These are phyloP conservation scores for Taphrorychus bicolor DNA, from an alignment of 2,888 invertebrate genomes.

Conservation along the genomic window DNA sequence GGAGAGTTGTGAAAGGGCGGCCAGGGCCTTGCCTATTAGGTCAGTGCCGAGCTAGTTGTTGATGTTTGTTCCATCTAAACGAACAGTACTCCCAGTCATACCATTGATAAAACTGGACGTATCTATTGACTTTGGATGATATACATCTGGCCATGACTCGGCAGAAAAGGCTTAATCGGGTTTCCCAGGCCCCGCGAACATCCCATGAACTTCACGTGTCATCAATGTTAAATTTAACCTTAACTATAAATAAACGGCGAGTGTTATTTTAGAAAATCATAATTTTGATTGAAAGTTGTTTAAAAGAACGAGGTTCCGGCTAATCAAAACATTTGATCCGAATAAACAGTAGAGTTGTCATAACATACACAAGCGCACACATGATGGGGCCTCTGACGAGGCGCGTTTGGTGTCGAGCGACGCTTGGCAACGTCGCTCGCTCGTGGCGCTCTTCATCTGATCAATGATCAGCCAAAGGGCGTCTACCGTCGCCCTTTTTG, in stretches of 20 bases:
- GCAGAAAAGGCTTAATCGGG: no score
- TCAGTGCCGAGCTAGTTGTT: no score
- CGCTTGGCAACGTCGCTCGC: slow-evolving; percentile 11
- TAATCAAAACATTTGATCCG: slow-evolving; percentile 14
- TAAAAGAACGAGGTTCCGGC: slow-evolving; percentile 8
- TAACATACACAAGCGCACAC: slow-evolving; percentile 6
- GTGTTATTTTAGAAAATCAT: slow-evolving; percentile 11
- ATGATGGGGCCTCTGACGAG: background rate
- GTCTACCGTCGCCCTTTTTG: slow-evolving; percentile 33
- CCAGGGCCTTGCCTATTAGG: no score
- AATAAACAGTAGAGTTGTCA: slow-evolving; percentile 12
- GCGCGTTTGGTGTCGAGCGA: background rate
- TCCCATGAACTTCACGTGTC: background rate
- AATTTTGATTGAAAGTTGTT: slow-evolving; percentile 20
- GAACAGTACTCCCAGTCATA: no score
- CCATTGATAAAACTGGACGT: no score
- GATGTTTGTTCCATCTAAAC: no score
- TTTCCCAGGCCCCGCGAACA: background rate
- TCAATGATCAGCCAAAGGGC: slow-evolving; percentile 39
- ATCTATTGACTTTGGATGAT: no score
- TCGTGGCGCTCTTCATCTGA: slow-evolving; percentile 29
- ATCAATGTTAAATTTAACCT: slow-evolving; percentile 4
- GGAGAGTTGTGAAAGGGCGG: background rate
- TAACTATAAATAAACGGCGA: background rate
- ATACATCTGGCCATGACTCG: no score